phyloP scores from a whole-genome alignment of 2,113 vertebrate genomes.

The Todiramphus chloris region DNA sequence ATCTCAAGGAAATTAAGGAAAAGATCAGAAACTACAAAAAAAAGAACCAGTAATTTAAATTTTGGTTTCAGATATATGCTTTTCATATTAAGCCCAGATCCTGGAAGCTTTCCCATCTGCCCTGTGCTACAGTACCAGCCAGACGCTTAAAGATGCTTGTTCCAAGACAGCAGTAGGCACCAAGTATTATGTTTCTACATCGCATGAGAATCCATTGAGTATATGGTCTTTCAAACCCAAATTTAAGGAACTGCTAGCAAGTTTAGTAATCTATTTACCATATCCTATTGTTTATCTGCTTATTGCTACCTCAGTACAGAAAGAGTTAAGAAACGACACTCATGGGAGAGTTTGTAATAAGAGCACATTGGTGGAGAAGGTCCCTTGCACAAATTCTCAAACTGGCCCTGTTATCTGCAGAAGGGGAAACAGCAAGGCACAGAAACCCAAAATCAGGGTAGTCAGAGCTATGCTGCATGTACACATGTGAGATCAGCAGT shows the following conservation, averaged over 20 bases:
- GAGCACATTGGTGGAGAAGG: neutral
- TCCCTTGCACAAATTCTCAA: neutral
- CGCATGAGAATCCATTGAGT: neutral
- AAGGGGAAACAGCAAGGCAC: neutral
- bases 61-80: neutral
- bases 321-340: neutral
- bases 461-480: neutral
- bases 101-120: neutral
- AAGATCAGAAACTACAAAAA: neutral
- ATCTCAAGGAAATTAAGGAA: neutral
- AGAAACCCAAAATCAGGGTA: neutral
- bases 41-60: neutral
- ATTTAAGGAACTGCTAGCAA: neutral
- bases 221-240: neutral
- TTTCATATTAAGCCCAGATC: neutral
- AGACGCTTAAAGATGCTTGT: neutral
- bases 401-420: neutral
- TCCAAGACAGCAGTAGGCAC: neutral
- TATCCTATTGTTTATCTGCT: neutral
- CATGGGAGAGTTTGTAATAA: neutral
- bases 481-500: rapidly evolving
- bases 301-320: neutral
- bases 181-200: neutral
- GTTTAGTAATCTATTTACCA: neutral
- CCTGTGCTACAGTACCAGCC: neutral